Conservation (phyloP, 1,140 invertebrate genomes). For the Drosophila biarmipes region DNA sequence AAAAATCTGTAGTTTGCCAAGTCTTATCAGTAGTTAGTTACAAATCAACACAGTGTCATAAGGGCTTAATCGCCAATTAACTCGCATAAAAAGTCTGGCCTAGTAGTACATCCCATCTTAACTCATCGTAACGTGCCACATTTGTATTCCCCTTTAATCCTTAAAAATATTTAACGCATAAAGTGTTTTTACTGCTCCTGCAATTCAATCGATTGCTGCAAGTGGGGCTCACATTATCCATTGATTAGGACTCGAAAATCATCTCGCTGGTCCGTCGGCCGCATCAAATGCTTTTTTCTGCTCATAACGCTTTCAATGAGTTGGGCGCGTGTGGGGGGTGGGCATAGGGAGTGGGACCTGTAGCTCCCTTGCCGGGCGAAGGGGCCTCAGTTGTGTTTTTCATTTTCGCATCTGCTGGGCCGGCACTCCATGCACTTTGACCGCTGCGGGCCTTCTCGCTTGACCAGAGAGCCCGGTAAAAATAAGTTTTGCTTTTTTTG, state of each 20-base stretch:
- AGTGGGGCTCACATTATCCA: neutral
- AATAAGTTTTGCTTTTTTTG: constrained; percentile 66
- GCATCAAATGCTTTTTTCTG: constrained; percentile 28
- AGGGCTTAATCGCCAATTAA: too few species aligned
- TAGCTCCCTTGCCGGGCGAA: constrained; percentile 6
- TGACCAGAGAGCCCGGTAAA: constrained; percentile 48
- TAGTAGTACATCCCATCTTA: too few species aligned
- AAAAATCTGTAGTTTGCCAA: too few species aligned
- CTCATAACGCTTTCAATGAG: constrained; percentile 30
- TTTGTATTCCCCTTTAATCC: too few species aligned
- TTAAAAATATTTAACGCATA: too few species aligned
- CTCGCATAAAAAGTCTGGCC: too few species aligned
- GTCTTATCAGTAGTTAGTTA: too few species aligned
- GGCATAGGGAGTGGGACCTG: neutral
- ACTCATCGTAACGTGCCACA: too few species aligned
- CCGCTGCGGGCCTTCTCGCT: constrained; percentile 53
- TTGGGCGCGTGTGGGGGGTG: neutral
- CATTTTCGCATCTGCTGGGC: constrained; percentile 28
- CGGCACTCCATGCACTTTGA: constrained; percentile 67
- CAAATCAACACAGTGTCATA: too few species aligned
- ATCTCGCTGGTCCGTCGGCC: neutral
- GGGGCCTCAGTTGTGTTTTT: constrained; percentile 46
- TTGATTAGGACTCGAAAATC: constrained; percentile 5
- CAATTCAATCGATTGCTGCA: neutral
- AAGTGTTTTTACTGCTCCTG: too few species aligned